Evolutionary conservation across 2,113 vertebrate genomes (phyloP).

Genomic region (Tyto alba): DNA sequence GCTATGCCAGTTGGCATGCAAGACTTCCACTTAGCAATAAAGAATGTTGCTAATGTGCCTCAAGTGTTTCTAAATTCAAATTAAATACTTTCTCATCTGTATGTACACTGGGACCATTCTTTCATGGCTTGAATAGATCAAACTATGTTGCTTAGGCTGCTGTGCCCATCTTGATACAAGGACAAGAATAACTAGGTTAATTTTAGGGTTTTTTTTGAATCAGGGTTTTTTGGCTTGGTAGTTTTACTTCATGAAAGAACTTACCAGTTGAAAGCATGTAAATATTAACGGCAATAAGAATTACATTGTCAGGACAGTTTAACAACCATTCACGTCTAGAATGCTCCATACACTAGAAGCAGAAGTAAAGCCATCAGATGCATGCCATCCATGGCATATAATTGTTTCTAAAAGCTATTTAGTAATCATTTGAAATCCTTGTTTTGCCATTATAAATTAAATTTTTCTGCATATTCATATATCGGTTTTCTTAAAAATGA

Average conservation of each 20-base stretch:
- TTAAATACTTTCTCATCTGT: conserved; percentile 32
- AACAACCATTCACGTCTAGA: background rate
- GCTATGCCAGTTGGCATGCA: background rate
- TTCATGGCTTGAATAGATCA: conserved; percentile 3
- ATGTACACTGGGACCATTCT: background rate
- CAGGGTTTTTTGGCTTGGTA: background rate
- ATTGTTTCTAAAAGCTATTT: background rate
- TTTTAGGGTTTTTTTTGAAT: background rate
- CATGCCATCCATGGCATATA: fast-evolving
- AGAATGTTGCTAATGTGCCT: conserved; percentile 7
- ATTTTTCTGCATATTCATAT: background rate
- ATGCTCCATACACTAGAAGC: background rate
- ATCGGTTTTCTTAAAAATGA: background rate
- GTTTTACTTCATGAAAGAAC: background rate
- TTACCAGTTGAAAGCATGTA: background rate
- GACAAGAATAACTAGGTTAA: background rate
- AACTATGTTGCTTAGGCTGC: background rate
- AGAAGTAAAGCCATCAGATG: background rate
- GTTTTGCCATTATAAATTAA: background rate
- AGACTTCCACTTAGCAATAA: background rate
- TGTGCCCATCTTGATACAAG: background rate
- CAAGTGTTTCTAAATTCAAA: conserved; percentile 45
- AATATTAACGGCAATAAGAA: background rate
- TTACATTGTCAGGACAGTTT: background rate
- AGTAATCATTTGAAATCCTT: background rate